Conservation (phyloP, 1,140 invertebrate species). For the Alviniconcha marisindica region DNA sequence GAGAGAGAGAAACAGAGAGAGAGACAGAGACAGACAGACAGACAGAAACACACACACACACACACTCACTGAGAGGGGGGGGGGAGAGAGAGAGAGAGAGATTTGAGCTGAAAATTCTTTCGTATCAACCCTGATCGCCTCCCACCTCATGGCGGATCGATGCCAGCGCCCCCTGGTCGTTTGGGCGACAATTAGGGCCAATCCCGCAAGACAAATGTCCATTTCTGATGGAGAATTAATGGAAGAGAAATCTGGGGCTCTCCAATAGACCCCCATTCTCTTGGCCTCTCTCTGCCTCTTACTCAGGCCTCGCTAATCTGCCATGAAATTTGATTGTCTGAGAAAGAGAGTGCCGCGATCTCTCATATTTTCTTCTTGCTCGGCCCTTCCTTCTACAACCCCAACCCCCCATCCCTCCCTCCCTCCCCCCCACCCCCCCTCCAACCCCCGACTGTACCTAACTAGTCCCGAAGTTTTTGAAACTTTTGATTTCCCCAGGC, state of each 20-base stretch:
- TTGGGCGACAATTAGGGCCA: slow-evolving; percentile 37
- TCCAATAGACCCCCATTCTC: slow-evolving; percentile 17
- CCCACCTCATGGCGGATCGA: slow-evolving; percentile 12
- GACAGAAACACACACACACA: neutral
- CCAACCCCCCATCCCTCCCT: neutral
- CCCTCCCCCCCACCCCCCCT: neutral
- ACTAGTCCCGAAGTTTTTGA: slow-evolving; percentile 16
- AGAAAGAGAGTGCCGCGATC: slow-evolving; percentile 28
- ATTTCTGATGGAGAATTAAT: slow-evolving; percentile 42
- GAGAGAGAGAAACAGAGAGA: slow-evolving; percentile 20
- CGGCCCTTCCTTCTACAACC: neutral
- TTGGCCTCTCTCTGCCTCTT: neutral
- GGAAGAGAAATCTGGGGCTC: slow-evolving; percentile 20
- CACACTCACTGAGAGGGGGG: neutral
- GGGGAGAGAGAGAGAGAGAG: too few relatives aligned
- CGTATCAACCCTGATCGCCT: neutral
- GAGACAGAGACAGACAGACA: neutral
- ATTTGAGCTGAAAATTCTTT: neutral
- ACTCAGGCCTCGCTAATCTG: slow-evolving; percentile 22
- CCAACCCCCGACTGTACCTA: neutral
- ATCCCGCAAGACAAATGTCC: slow-evolving; percentile 36
- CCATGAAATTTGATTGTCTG: slow-evolving; percentile 44
- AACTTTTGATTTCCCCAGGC: slow-evolving; percentile 33
- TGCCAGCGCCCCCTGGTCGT: slow-evolving; percentile 4
- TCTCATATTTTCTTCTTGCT: slow-evolving; percentile 30